Percentiles rank a stretch among this genome's conserved stretches.
Conservation (phyloP, 1,140 invertebrate genomes). For the Heliothis subflexa region DNA sequence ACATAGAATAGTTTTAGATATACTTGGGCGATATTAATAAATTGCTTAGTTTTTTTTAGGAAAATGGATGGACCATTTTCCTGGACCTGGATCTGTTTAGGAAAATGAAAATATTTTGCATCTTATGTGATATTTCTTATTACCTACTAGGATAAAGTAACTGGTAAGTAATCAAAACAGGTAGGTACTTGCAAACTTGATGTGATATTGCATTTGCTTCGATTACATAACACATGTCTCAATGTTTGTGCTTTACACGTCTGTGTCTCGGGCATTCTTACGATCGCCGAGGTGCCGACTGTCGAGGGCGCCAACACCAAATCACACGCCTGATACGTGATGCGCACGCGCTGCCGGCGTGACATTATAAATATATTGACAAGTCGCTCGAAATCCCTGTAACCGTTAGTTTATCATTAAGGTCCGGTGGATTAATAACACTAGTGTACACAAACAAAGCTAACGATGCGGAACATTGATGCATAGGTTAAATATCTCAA, state of each 20-base stretch:
- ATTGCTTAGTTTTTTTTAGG: no score
- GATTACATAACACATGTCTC: slow-evolving; percentile 37
- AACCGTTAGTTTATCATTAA: slow-evolving; percentile 61
- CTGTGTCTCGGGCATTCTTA: slow-evolving; percentile 51
- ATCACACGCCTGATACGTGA: slow-evolving; percentile 70
- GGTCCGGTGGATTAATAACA: slow-evolving; percentile 66
- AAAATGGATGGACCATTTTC: no score
- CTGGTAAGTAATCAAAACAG: neutral
- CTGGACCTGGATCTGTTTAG: no score
- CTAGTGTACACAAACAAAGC: slow-evolving; percentile 65
- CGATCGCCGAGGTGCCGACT: slow-evolving; percentile 49
- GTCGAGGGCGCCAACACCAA: slow-evolving; percentile 62
- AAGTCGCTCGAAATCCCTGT: slow-evolving; percentile 51
- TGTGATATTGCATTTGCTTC: slow-evolving; percentile 8
- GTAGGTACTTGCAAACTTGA: neutral
- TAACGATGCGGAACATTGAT: slow-evolving; percentile 62
- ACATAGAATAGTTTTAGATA: neutral
- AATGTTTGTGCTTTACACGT: slow-evolving; percentile 51
- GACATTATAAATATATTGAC: slow-evolving; percentile 68
- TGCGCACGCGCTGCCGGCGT: slow-evolving; percentile 68
- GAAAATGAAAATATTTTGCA: no score
- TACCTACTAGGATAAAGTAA: neutral
- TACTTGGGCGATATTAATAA: no score
- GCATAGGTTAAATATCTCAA: slow-evolving; percentile 66
- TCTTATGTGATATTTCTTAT: neutral